phyloP scores from a whole-genome alignment of 2,797 vertebrate genomes.

The Eulemur coronatus region DNA sequence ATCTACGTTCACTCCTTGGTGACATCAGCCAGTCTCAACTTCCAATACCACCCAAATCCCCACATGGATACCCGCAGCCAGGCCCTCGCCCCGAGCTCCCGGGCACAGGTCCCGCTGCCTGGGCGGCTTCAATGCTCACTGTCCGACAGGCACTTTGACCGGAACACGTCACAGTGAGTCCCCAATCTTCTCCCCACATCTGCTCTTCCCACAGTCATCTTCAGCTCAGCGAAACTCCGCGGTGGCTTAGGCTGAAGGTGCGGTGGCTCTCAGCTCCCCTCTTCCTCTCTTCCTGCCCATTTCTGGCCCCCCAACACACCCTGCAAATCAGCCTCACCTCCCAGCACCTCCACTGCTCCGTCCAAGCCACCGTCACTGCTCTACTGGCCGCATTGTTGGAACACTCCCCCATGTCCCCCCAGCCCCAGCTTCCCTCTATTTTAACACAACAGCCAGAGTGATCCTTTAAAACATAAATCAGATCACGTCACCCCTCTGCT shows the following conservation, averaged over 20 bases:
- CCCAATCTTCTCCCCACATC: neutral
- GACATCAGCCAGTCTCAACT: neutral
- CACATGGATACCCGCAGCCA: neutral
- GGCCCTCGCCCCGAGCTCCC: neutral
- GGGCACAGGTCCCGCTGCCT: fast-evolving
- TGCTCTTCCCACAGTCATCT: neutral
- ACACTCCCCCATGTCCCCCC: neutral
- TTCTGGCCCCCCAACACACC: neutral
- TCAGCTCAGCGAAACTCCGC: neutral
- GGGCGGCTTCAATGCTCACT: neutral
- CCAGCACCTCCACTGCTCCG: neutral
- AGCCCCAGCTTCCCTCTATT: neutral
- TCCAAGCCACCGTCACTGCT: neutral
- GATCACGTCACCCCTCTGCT: neutral
- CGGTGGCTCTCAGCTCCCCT: fast-evolving
- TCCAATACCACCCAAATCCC: neutral
- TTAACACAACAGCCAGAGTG: neutral
- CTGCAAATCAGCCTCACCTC: neutral
- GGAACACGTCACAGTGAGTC: fast-evolving
- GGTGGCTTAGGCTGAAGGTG: fast-evolving
- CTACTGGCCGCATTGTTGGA: neutral
- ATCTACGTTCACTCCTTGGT: fast-evolving
- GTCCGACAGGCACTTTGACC: neutral
- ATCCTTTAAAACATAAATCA: neutral
- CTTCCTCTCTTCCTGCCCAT: neutral